Evolutionary conservation across 1,140 invertebrate species (phyloP), one percentile per base, ranked within the genome.

Genomic region (Oncopeltus fasciatus): DNA sequence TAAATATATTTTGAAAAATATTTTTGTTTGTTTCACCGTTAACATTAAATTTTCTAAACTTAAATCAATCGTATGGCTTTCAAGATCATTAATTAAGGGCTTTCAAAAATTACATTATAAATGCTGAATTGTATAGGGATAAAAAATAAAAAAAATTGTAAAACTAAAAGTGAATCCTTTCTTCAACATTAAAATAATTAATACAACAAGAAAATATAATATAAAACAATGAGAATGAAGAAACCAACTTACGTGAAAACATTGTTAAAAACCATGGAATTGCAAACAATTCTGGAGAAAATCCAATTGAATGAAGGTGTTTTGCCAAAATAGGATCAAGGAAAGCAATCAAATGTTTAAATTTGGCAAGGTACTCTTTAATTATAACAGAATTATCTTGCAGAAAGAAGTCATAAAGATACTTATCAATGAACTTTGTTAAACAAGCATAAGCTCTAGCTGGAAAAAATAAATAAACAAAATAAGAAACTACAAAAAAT

Each of bases 181-280:
- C n/a, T n/a, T n/a, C n/a, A n/a, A n/a, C n/a, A n/a, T n/a, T n/a
- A n/a, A n/a, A n/a, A n/a, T n/a, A n/a, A n/a, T n/a, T n/a, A n/a
- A n/a, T n/a, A n/a, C n/a, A n/a, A n/a, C n/a, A n/a, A n/a, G n/a
- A n/a, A n/a, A n/a, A n/a, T n/a, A n/a, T n/a, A n/a, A n/a, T n/a
- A n/a, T n/a, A n/a, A n/a, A n/a, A n/a, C n/a, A n/a, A n/a, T n/a
- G n/a, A n/a, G n/a, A n/a, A n/a, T n/a, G n/a, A n/a, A n/a, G n/a
- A n/a, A n/a, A n/a, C 14, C 14, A 58, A 86, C 88, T 85, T 80
- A 96, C 92, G 95, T 61, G 95, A 96, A 78, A 98, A 99, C 92
- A 98, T 97, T 11, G 96, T 99, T 5, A 99, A 77, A 74, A 99
- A 98, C 96, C 96, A 99, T 0, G 96, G 95, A 73, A 99, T 98